phyloP scores from a whole-genome alignment of 2,113 vertebrate genomes.

The Podarcis muralis region DNA sequence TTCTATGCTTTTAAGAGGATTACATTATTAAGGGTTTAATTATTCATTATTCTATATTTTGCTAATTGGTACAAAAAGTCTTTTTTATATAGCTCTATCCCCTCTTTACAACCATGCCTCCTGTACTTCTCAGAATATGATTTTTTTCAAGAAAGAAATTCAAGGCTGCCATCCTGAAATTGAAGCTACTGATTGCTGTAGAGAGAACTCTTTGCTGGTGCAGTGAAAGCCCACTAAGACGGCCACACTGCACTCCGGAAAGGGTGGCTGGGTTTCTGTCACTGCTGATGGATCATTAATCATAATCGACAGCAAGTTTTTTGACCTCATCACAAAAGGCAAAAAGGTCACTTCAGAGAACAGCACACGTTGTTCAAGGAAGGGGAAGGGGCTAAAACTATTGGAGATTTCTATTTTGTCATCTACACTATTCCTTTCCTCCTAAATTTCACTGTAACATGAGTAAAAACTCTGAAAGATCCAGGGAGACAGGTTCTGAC shows the following conservation, averaged over 20 bases:
- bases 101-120: conserved; percentile 44
- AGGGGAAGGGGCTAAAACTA: conserved; percentile 49
- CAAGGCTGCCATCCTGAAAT: conserved; percentile 55
- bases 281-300: conserved; percentile 68
- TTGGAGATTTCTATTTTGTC: conserved; percentile 59
- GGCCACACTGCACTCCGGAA: conserved; percentile 54
- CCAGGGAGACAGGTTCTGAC: conserved; percentile 28
- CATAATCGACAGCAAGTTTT: conserved; percentile 70
- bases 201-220: conserved; percentile 53
- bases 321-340: conserved; percentile 71
- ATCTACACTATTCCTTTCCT: conserved; percentile 46
- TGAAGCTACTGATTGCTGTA: conserved; percentile 45
- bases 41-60: conserved; percentile 72
- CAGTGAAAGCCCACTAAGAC: conserved; percentile 44
- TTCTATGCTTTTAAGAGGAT: conserved; percentile 76
- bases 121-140: conserved; percentile 30
- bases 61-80: conserved; percentile 58
- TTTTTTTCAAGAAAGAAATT: conserved; percentile 54
- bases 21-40: conserved; percentile 76
- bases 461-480: conserved; percentile 54
- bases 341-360: conserved; percentile 64
- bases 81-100: conserved; percentile 60
- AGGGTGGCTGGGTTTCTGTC: conserved; percentile 64
- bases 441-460: conserved; percentile 54
- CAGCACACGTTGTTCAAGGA: conserved; percentile 61